Percentiles rank a stretch among this genome's conserved stretches.
Evolutionary conservation across 2,888 invertebrate genomes (phyloP).

Genomic region (Agrilus biguttatus): DNA sequence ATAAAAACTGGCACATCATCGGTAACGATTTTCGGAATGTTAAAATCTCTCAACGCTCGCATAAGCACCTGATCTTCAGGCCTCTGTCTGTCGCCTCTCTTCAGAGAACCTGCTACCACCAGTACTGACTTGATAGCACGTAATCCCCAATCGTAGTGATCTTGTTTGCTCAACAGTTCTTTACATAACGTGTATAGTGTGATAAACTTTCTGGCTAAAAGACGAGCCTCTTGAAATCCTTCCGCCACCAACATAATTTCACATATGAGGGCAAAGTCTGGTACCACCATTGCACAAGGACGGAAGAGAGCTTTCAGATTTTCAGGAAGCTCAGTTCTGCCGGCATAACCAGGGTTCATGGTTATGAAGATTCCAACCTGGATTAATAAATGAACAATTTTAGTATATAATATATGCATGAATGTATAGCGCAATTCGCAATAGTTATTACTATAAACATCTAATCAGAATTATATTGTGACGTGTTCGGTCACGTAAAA

Average conservation of each 20-base stretch:
- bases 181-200: conserved; percentile 81
- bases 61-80: conserved; percentile 90
- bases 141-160: conserved; percentile 95
- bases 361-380: conserved; percentile 81
- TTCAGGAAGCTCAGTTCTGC: conserved; percentile 78
- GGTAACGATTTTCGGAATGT: conserved; percentile 86
- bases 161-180: conserved; percentile 84
- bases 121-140: conserved; percentile 90
- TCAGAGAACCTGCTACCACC: conserved; percentile 84
- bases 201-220: conserved; percentile 85
- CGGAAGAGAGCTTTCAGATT: conserved; percentile 61
- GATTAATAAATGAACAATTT: not conserved
- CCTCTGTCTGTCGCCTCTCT: conserved; percentile 58
- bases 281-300: conserved; percentile 96
- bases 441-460: no score
- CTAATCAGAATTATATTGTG: no score
- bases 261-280: conserved; percentile 89
- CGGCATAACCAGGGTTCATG: conserved; percentile 95
- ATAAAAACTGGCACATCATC: conserved; percentile 86
- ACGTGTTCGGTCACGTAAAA: no score
- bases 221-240: conserved; percentile 83
- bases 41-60: conserved; percentile 87
- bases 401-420: no score
- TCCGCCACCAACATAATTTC: conserved; percentile 96
- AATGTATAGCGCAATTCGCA: no score